Evolutionary conservation across 2,888 invertebrate species (phyloP).

Genomic region (Pheosia gnoma): DNA sequence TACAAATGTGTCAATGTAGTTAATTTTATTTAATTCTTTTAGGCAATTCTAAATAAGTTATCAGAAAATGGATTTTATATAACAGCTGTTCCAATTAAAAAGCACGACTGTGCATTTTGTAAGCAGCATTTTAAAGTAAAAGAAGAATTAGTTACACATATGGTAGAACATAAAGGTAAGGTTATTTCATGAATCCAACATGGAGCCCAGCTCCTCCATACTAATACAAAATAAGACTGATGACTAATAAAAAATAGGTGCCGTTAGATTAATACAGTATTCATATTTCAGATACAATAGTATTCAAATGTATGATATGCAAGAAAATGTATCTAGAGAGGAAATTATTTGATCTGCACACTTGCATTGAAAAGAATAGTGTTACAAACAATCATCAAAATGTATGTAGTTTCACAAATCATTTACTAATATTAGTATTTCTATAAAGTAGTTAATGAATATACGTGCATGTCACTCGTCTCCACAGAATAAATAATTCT

Average conservation of each 20-base stretch:
- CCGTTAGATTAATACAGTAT: background rate
- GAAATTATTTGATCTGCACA: conserved; percentile 56
- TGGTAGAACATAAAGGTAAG: conserved; percentile 60
- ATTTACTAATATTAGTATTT: conserved; percentile 1
- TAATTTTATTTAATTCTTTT: conserved; percentile 32
- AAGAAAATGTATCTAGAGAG: conserved; percentile 69
- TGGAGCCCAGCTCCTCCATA: no score
- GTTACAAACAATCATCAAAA: conserved; percentile 19
- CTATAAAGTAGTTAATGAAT: no score
- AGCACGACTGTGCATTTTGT: conserved; percentile 64
- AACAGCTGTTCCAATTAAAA: conserved; percentile 53
- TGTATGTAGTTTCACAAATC: conserved; percentile 24
- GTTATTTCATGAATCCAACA: background rate
- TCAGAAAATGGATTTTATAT: conserved; percentile 66
- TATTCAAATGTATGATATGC: conserved; percentile 63
- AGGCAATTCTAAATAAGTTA: conserved; percentile 68
- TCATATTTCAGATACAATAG: conserved; percentile 59
- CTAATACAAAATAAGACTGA: no score
- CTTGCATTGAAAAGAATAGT: conserved; percentile 42
- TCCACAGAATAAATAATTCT: no score
- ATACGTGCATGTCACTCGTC: no score
- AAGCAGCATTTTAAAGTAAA: conserved; percentile 60
- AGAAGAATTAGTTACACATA: conserved; percentile 62
- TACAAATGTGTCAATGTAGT: background rate
- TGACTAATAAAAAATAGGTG: no score